A percentile compares a stretch with the other conserved stretches of the same genome.
Evolutionary conservation across 2,888 invertebrate genomes (phyloP).

Genomic region (Drosophila mimetica): DNA sequence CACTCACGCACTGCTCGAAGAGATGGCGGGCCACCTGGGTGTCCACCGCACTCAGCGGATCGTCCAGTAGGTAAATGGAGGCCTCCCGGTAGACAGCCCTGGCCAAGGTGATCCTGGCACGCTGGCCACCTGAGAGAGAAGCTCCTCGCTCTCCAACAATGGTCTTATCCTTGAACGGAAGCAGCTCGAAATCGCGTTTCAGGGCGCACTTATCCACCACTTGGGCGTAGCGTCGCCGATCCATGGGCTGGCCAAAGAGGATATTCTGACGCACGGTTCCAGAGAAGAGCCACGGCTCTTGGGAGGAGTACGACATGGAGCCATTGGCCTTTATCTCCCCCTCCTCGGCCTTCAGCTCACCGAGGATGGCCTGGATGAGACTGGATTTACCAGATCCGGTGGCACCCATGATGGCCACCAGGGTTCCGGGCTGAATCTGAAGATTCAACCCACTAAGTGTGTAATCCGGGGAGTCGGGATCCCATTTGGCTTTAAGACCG

Average conservation of each 20-base stretch:
- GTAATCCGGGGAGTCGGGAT: constrained; percentile 86
- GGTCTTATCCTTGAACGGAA: constrained; percentile 87
- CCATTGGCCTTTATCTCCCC: constrained; percentile 87
- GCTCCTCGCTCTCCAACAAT: too few species aligned
- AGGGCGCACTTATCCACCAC: constrained; percentile 85
- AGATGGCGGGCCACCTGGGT: constrained; percentile 94
- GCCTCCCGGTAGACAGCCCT: too few species aligned
- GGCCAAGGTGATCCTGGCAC: too few species aligned
- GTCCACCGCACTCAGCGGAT: too few species aligned
- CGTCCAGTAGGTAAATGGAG: too few species aligned
- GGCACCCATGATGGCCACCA: constrained; percentile 89
- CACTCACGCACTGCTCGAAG: constrained; percentile 88
- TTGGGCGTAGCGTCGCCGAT: constrained; percentile 86
- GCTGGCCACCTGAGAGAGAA: too few species aligned
- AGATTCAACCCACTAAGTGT: constrained; percentile 89
- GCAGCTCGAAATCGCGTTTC: constrained; percentile 86
- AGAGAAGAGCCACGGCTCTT: constrained; percentile 93
- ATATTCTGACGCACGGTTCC: constrained; percentile 88
- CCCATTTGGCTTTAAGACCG: constrained; percentile 90
- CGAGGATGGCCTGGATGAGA: constrained; percentile 86
- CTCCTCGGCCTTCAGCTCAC: constrained; percentile 85
- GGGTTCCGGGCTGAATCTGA: constrained; percentile 87
- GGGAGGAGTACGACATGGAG: constrained; percentile 90
- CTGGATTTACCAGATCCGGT: constrained; percentile 89
- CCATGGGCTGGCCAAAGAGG: constrained; percentile 87